Percentiles rank a stretch among this genome's conserved stretches.
Evolutionary conservation across 2,113 vertebrate genomes (phyloP).

Genomic region (Albula glossodonta): DNA sequence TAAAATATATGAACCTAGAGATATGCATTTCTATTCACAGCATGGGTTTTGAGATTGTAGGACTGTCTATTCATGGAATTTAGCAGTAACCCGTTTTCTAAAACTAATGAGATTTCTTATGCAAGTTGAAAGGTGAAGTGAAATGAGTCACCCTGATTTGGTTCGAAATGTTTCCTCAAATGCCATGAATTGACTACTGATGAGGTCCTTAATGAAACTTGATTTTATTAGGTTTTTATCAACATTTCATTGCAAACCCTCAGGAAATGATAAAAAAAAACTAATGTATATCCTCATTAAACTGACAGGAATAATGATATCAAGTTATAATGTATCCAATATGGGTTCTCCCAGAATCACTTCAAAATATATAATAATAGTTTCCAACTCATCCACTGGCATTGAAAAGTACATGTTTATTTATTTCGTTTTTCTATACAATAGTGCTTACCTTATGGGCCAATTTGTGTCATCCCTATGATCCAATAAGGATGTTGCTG

Average conservation of each 20-base stretch:
- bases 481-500: too few relatives aligned
- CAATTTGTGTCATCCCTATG: too few relatives aligned
- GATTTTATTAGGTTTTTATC: background rate
- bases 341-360: too few relatives aligned
- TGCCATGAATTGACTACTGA: conserved; percentile 5
- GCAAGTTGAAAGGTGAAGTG: background rate
- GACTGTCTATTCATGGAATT: background rate
- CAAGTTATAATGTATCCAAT: background rate
- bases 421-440: too few relatives aligned
- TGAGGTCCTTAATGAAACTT: background rate
- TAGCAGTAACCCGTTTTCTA: background rate
- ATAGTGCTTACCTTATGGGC: too few relatives aligned
- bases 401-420: too few relatives aligned
- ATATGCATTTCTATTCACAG: background rate
- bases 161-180: background rate
- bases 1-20: background rate
- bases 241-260: background rate
- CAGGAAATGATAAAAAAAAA: background rate
- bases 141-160: background rate
- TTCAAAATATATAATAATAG: too few relatives aligned
- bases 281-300: background rate
- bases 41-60: background rate
- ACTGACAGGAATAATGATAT: background rate
- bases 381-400: too few relatives aligned
- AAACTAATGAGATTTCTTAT: conserved; percentile 4